These are phyloP conservation scores for Acanthopagrus latus DNA, from an alignment of 2,797 vertebrate species.

Conservation along the genomic window DNA sequence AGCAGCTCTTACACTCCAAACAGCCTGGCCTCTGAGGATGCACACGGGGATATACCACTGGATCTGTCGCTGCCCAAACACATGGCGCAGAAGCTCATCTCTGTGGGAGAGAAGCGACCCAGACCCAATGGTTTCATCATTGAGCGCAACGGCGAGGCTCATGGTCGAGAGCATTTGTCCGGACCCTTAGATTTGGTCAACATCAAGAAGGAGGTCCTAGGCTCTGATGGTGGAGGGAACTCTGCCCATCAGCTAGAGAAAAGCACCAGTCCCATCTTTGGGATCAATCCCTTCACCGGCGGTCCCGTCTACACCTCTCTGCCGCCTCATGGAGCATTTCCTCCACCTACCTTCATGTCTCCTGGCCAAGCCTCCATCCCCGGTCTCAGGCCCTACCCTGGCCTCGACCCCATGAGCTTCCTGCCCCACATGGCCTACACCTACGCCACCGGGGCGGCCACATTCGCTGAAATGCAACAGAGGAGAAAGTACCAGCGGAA, in stretches of 20 bases:
- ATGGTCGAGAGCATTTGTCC: slow-evolving; percentile 87
- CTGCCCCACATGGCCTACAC: slow-evolving; percentile 98
- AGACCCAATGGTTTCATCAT: slow-evolving; percentile 89
- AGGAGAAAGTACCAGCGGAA: slow-evolving; percentile 95
- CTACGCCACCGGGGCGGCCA: slow-evolving; percentile 93
- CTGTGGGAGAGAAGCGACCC: slow-evolving; percentile 88
- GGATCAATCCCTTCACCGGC: slow-evolving; percentile 93
- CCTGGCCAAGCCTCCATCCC: slow-evolving; percentile 93
- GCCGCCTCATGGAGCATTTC: slow-evolving; percentile 94
- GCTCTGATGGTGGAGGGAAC: slow-evolving; percentile 82
- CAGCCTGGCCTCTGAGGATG: slow-evolving; percentile 94
- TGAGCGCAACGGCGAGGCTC: slow-evolving; percentile 87
- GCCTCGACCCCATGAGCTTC: slow-evolving; percentile 96
- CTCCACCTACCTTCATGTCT: slow-evolving; percentile 93
- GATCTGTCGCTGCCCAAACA: slow-evolving; percentile 98
- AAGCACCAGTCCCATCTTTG: slow-evolving; percentile 94
- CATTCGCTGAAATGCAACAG: slow-evolving; percentile 96
- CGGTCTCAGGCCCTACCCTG: slow-evolving; percentile 92
- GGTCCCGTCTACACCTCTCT: slow-evolving; percentile 93
- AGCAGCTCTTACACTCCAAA: slow-evolving; percentile 98
- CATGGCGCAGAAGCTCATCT: slow-evolving; percentile 89
- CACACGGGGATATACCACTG: slow-evolving; percentile 92
- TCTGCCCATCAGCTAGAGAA: slow-evolving; percentile 87
- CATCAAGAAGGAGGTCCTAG: slow-evolving; percentile 94
- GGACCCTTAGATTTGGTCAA: slow-evolving; percentile 92